Evolutionary conservation across 1,140 invertebrate genomes (phyloP), one percentile per base, ranked within the genome.

Genomic region (Drosophila grimshawi): DNA sequence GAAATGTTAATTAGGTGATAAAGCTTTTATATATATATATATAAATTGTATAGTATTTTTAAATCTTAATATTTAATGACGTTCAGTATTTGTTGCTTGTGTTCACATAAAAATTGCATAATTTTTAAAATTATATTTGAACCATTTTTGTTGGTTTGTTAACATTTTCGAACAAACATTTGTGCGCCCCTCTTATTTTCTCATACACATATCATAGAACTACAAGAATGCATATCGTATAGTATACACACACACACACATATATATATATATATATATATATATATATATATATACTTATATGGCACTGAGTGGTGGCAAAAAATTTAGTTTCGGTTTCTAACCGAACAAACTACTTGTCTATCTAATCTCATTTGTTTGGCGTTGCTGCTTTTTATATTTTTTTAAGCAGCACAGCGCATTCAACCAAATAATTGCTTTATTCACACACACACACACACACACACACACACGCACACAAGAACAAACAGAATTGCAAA

Each of bases 371-470:
- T 82, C 77, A 67, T 73, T 52, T 68, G 66, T 49, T 48, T 51
- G 45, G 43, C 56, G 59, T 74, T 60, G 51, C 33, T 59, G 52
- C 55, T 65, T 73, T 75, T 77, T 67, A 63, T 56, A 59, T 53
- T 46, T 66, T 35, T 70, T 62, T 67, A 76, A 68, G 69, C 75
- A 60, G 19, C 48, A 55, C 65, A 78, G 81, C 81, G 57, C 81
- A 86, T 77, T 83, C 80, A 80, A 69, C 72, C 83, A 85, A 89
- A 86, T 80, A 86, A 86, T 89, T 88, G 83, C 85, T 83, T 83
- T 65, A 81, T 81, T 68, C 60, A 68, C 52, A 62, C 59, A 33
- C 75, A 30, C 60, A 68, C 55, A 73, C 64, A 60, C 71, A 57
- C 45, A 76, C 49, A 52, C 29, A 53, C 59, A 46, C 11, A 59